Evolutionary conservation across 2,888 invertebrate species (phyloP), one percentile per base, ranked within the genome.

Genomic region (Empis stercorea): DNA sequence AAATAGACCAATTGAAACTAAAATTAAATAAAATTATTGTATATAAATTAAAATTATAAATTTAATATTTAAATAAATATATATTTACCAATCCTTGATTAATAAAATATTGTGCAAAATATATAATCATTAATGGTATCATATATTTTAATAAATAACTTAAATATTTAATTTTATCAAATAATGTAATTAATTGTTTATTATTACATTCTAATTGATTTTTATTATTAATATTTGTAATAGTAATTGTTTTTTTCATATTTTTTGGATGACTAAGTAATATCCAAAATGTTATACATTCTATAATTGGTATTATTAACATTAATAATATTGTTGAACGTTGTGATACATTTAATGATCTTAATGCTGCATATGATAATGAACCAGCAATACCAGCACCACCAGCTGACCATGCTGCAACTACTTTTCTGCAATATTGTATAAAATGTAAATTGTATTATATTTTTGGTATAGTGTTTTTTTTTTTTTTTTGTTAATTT

Each of bases 341-440:
- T 2, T 78, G 73, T 42, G 69, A 70, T 49, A 85, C 61, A 23
- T 77, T 73, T 10, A 76, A 61, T 17, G 72, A 71, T 20, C 78
- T 76, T n/a, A 89, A 64, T 1, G 75, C 73, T 10, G 86, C 82
- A 65, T 89, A 89, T 1, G 83, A 80, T 2, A 84, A 61, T 0
- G 88, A 79, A 5, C 88, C 89, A 55, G 85, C 74, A 44, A 89
- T 73, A 37, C 89, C 89, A 44, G 89, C 87, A 34, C 82, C 69
- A 10, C 89, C 89, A 5, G 87, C 87, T 15, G 87, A 85, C 87
- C 87, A 88, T 2, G 85, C 78, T 2, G 86, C 85, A 15, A 89
- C 77, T 0, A 81, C 80, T 64, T 83, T 79, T 61, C 86, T 85
- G 37, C 45, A 52, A 52, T 51, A 57, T 20, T 4, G 5, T 20